These are phyloP conservation scores for Spea bombifrons DNA, from an alignment of 2,113 vertebrate genomes.

Conservation along the genomic window DNA sequence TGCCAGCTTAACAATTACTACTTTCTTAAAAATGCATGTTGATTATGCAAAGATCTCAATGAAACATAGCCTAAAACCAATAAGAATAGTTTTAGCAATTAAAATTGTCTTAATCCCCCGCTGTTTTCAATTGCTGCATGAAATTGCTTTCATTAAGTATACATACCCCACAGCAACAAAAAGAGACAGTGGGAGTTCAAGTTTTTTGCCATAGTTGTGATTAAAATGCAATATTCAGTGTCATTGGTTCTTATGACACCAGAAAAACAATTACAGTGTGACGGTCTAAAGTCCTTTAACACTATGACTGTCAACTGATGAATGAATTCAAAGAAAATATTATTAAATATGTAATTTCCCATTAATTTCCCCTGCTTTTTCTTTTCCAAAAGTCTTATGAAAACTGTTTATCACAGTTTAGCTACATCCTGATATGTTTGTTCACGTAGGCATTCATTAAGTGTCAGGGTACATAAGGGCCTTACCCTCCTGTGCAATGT, in stretches of 20 bases:
- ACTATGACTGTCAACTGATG: no score
- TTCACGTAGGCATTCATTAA: no score
- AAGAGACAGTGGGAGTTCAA: slow-evolving; percentile 17
- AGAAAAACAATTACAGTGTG: neutral
- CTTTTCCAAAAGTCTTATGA: no score
- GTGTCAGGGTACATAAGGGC: no score
- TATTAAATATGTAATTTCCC: no score
- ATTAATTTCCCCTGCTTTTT: no score
- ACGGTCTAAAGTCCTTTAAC: neutral
- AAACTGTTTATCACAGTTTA: no score
- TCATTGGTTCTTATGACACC: slow-evolving; percentile 10
- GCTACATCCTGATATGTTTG: no score
- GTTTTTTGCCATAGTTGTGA: slow-evolving; percentile 4
- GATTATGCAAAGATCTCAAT: slow-evolving; percentile 17
- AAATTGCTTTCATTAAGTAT: slow-evolving; percentile 43
- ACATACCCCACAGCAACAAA: slow-evolving; percentile 29
- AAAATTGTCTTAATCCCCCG: slow-evolving; percentile 39
- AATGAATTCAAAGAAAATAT: no score
- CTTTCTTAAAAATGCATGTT: slow-evolving; percentile 37
- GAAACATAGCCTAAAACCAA: slow-evolving; percentile 34
- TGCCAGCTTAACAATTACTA: slow-evolving; percentile 14
- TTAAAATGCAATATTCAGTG: slow-evolving; percentile 10
- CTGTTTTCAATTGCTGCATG: slow-evolving; percentile 33
- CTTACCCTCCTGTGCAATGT: no score
- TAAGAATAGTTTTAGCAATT: slow-evolving; percentile 35